phyloP scores from a whole-genome alignment of 2,113 vertebrate species.

The Neodontobutis hainanensis region DNA sequence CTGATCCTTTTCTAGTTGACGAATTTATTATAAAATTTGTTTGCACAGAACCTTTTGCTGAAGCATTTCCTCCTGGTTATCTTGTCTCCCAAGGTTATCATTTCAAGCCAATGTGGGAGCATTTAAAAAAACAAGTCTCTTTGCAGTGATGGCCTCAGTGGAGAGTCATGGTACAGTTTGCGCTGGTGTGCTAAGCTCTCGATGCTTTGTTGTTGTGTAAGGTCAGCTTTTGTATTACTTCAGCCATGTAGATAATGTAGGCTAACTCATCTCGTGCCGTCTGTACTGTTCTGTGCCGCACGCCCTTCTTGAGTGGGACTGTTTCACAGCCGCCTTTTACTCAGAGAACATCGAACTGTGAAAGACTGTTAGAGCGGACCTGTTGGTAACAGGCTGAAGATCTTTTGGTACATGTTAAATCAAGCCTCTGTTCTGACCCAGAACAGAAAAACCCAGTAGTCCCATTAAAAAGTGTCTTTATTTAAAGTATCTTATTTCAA shows the following conservation, averaged over 20 bases:
- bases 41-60: not conserved
- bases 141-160: slow-evolving; percentile 1
- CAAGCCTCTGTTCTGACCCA: too few relatives aligned
- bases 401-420: too few relatives aligned
- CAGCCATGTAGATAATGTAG: slow-evolving; percentile 60
- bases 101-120: not conserved
- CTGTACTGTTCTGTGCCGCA: slow-evolving; percentile 1
- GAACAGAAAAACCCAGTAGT: too few relatives aligned
- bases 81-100: not conserved
- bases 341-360: not conserved
- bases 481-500: too few relatives aligned
- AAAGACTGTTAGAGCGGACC: not conserved
- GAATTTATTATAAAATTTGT: not conserved
- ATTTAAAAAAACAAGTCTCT: not conserved
- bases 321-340: not conserved
- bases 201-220: slow-evolving; percentile 47
- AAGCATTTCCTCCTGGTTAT: not conserved
- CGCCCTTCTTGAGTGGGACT: not conserved
- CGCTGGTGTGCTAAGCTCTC: slow-evolving; percentile 27
- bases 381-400: too few relatives aligned
- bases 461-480: too few relatives aligned
- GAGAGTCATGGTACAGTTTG: slow-evolving; percentile 29
- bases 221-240: slow-evolving; percentile 56
- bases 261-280: slow-evolving; percentile 35
- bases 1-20: not conserved